phyloP scores from a whole-genome alignment of 1,140 invertebrate species.

The Oryzaephilus surinamensis region DNA sequence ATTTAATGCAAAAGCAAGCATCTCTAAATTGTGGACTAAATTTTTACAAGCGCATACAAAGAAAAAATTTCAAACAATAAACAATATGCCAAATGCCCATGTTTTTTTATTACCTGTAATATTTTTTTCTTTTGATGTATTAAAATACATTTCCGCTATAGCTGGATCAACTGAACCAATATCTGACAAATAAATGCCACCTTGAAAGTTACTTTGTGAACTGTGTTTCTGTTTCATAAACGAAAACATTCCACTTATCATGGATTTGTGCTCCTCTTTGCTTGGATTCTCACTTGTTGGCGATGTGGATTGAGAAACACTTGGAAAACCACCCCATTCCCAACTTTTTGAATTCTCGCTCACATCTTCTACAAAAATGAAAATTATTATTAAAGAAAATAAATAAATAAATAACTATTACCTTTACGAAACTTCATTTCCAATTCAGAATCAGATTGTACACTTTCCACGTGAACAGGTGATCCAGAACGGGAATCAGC shows the following conservation, averaged over 20 bases:
- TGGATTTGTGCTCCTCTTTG: constrained; percentile 54
- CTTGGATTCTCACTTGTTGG: constrained; percentile 22
- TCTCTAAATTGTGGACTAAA: not conserved
- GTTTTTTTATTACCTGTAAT: too few relatives aligned
- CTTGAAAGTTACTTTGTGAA: too few relatives aligned
- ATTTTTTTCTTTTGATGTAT: constrained; percentile 39
- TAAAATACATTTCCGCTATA: constrained; percentile 81
- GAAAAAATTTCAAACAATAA: not conserved
- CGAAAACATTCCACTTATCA: constrained; percentile 82
- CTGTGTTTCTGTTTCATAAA: constrained; percentile 81
- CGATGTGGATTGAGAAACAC: constrained; percentile 31
- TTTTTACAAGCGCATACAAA: too few relatives aligned
- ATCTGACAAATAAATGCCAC: constrained; percentile 90
- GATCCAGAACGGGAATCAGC: constrained; percentile 40
- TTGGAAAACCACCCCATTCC: constrained; percentile 94
- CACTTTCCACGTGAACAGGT: constrained; percentile 44
- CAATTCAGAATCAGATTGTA: constrained; percentile 90
- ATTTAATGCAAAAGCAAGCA: constrained; percentile 2
- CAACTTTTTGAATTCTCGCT: constrained; percentile 56
- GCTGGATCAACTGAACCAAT: constrained; percentile 85
- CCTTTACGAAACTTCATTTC: constrained; percentile 62
- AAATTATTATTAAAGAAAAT: too few relatives aligned
- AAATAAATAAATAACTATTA: too few relatives aligned
- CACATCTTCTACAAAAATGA: constrained; percentile 35
- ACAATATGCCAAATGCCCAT: constrained; percentile 5